Evolutionary conservation across 2,113 vertebrate species (phyloP).

Genomic region (Cettia cetti): DNA sequence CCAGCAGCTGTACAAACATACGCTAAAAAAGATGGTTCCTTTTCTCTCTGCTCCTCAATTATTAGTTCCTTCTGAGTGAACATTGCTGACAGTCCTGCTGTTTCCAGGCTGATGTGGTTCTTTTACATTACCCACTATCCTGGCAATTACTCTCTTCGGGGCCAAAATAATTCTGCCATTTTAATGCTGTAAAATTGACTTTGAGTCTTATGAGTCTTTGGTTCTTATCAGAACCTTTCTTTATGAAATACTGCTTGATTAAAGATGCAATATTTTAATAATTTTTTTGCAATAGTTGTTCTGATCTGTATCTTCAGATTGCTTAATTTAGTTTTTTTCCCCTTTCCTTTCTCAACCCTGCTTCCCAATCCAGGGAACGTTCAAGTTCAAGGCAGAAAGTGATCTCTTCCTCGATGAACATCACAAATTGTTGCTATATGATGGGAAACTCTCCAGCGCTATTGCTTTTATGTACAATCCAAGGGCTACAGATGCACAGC

Average conservation of each 20-base stretch:
- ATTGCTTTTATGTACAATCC: slow-evolving; percentile 97
- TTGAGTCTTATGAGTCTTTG: not conserved
- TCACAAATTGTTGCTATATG: slow-evolving; percentile 92
- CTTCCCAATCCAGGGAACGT: slow-evolving; percentile 80
- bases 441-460: slow-evolving; percentile 88
- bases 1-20: slow-evolving; percentile 35
- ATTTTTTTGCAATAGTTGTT: not conserved
- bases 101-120: not conserved
- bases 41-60: slow-evolving; percentile 16
- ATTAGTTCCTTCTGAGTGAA: slow-evolving; percentile 33
- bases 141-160: not conserved
- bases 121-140: not conserved
- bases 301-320: not conserved
- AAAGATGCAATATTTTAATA: not conserved
- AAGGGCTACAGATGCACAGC: slow-evolving; percentile 94
- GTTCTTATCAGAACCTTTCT: not conserved
- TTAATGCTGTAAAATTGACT: not conserved
- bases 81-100: slow-evolving; percentile 15
- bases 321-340: not conserved
- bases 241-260: not conserved
- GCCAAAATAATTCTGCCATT: not conserved
- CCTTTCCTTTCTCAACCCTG: not conserved
- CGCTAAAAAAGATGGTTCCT: not conserved
- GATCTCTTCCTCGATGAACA: slow-evolving; percentile 94
- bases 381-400: slow-evolving; percentile 96